Base-by-base conservation (phyloP, 2,797 vertebrate genomes). In the Myoxocephalus aenaeus region DNA sequence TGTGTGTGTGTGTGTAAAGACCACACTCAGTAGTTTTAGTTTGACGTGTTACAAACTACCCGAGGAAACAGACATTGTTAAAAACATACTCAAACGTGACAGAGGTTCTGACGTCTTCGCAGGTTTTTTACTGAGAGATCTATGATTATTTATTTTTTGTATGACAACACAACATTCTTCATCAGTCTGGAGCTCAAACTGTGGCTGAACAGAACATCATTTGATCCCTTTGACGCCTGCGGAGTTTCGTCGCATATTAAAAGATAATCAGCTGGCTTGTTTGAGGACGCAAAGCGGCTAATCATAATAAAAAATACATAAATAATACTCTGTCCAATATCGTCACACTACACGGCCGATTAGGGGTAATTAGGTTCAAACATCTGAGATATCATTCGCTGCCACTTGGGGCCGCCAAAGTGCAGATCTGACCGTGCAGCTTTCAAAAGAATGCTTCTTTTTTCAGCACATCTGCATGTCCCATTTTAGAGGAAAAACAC, bases 381-480 rank as follows among this genome's bases (percentile, higher is more conserved):
- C 20, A 51, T 42, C 27, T 9, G 69, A 12, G 27, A 65, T 74
- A n/a, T 36, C 29, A 17, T 22, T 50, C 2, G 7, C 38, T 34
- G 66, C 90, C 90, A 89, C 89, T 80, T 51, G 87, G 70, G 80
- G 86, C 79, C 84, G 71, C 89, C 78, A 90, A 73, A 85, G 70
- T 38, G 84, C 71, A 81, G 54, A 82, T 38, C 38, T 57, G 32
- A 57, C 15, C 7, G 15, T 22, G 50, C 36, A 29, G 58, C 38
- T 70, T 73, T 11, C 8, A n/a, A 29, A 71, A 29, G 20, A 62
- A 71, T 34, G 5, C 17, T 42, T 29, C 20, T 40, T 76, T 46
- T 46, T 42, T 15, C 62, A 64, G 65, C 75, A 82, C 70, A 73
- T 72, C 75, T 84, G 72, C 64, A 72, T 12, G 65, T 71, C 58